Percentiles rank a stretch among this genome's conserved stretches.
phyloP scores from a whole-genome alignment of 1,140 invertebrate genomes.

The Magallana angulata region DNA sequence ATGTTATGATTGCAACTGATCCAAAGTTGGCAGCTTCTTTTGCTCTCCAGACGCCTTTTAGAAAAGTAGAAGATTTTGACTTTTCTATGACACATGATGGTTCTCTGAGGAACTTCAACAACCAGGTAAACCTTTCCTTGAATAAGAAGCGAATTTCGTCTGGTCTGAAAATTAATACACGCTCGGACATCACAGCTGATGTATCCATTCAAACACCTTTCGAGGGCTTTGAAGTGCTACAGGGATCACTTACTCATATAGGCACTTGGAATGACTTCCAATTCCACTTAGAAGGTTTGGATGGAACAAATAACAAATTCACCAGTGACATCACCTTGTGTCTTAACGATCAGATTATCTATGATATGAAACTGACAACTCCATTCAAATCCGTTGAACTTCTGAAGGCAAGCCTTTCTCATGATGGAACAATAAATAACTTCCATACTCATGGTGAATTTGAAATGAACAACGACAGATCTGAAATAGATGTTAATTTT shows the following conservation, averaged over 20 bases:
- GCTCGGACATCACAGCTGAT: neutral
- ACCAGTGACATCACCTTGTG: conserved; percentile 11
- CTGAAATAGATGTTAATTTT: conserved; percentile 46
- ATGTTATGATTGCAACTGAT: conserved; percentile 29
- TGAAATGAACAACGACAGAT: conserved; percentile 42
- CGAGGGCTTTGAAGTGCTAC: conserved; percentile 40
- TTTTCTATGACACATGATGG: conserved; percentile 14
- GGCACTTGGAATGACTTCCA: conserved; percentile 37
- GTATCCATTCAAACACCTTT: conserved; percentile 28
- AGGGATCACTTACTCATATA: conserved; percentile 29
- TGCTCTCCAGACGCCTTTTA: conserved; percentile 51
- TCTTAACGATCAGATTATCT: neutral
- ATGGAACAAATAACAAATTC: neutral
- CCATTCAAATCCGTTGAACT: conserved; percentile 1
- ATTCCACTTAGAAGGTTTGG: conserved; percentile 4
- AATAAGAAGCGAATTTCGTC: neutral
- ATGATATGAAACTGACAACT: neutral
- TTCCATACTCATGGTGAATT: conserved; percentile 49
- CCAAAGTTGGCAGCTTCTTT: conserved; percentile 32
- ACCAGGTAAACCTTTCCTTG: neutral
- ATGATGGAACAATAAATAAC: conserved; percentile 50
- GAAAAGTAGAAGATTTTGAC: conserved; percentile 34
- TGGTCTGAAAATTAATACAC: neutral
- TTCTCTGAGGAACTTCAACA: neutral
- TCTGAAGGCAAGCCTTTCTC: conserved; percentile 33